Evolutionary conservation across 2,888 invertebrate genomes (phyloP), one percentile per base, ranked within the genome.

Genomic region (Erebia palarica): DNA sequence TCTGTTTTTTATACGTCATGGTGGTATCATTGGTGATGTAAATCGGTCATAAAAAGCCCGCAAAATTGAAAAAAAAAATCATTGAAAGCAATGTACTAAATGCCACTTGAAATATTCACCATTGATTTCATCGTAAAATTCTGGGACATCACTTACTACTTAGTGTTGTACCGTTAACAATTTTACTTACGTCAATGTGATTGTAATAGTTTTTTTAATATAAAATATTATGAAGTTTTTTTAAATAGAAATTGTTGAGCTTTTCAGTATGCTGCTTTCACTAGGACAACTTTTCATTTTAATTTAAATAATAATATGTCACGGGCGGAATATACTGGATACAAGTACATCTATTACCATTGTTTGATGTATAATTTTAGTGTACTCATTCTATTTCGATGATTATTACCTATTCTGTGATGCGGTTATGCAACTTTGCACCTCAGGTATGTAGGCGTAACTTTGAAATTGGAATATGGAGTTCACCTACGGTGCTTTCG

Each of bases 251-350:
- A 9, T 57, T 4, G 9, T 49, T 49, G 14, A 14, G 49, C 49
- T 49, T 49, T 11, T 49, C 13, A 49, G 3, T 14, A 49, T 14
- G 11, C 5, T n/a, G 49, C 10, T 18, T 57, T 57, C 18, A 10
- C 10, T 18, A 36, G 42, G n/a, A 60, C 60, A 60, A 60, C 16
- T 14, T 36, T 36, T n/a, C 42, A 60, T 60, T 60, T 60, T 60
- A 36, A 42, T 60, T 9, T 42, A 55, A 4, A 16, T 1, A 9
- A 27, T 49, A 4, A 49, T 51, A 51, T n/a, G 13, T 51, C 51
- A 21, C 57, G 21, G 13, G 14, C 27, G 58, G 14, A 14, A 36
- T 8, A 14, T 4, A 7, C 58, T 36, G 58, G 36, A 14, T 14
- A 36, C 14, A 4, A 16, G 36, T 36, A 36, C 27, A 2, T 3